phyloP scores from a whole-genome alignment of 2,797 vertebrate genomes.

The Nyctibius grandis region DNA sequence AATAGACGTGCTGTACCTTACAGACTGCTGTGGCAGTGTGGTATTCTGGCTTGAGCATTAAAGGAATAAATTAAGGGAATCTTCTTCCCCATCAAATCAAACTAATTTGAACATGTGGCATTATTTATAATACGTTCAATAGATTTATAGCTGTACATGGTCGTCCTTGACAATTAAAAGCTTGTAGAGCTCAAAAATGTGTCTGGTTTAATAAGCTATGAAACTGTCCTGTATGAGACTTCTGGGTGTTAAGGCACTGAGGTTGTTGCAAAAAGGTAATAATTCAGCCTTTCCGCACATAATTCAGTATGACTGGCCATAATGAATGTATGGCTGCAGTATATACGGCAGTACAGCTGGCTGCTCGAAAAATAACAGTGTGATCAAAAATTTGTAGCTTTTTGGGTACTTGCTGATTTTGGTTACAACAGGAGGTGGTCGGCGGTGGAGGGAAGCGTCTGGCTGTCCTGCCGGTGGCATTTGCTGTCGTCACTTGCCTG shows the following conservation, averaged over 20 bases:
- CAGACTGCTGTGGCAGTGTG: not conserved
- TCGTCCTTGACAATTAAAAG: not conserved
- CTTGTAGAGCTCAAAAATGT: not conserved
- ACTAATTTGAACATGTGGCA: not conserved
- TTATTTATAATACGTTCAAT: not conserved
- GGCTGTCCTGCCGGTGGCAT: rapidly evolving
- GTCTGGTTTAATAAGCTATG: not conserved
- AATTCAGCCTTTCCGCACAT: not conserved
- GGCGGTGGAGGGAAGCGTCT: too few species aligned
- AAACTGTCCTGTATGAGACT: not conserved
- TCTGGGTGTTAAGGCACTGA: not conserved
- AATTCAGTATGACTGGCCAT: not conserved
- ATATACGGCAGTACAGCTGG: not conserved
- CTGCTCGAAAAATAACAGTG: not conserved
- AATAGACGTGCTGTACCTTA: not conserved
- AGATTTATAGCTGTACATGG: not conserved
- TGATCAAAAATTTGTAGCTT: not conserved
- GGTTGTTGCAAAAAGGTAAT: not conserved
- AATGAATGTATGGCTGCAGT: not conserved
- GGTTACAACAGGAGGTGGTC: not conserved
- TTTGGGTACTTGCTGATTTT: not conserved
- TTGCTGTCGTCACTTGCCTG: not conserved
- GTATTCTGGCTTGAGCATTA: not conserved
- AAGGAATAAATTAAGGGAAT: not conserved
- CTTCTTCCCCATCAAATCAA: not conserved